phyloP scores from a whole-genome alignment of 2,888 invertebrate genomes.

The Acronicta psi region DNA sequence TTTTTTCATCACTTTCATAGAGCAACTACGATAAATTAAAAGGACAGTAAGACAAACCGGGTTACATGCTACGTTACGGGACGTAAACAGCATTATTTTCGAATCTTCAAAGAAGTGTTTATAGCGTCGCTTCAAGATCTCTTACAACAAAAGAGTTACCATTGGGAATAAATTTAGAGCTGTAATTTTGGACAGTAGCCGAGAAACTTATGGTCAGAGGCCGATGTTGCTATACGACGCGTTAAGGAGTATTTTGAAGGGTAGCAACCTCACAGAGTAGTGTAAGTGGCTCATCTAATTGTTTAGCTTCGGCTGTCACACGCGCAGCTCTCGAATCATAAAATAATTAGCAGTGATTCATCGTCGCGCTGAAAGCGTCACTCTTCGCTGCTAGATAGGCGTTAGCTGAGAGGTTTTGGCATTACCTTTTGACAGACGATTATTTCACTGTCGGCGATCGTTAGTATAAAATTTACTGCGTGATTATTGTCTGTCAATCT shows the following conservation, averaged over 20 bases:
- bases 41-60: conserved; percentile 50
- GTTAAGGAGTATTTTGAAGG: conserved; percentile 24
- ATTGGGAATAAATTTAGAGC: conserved; percentile 77
- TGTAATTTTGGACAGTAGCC: conserved; percentile 74
- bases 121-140: conserved; percentile 70
- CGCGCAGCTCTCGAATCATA: conserved; percentile 69
- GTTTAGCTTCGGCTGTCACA: conserved; percentile 67
- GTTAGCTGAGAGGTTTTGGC: conserved; percentile 81
- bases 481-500: conserved; percentile 70
- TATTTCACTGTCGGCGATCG: conserved; percentile 84
- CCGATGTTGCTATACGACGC: conserved; percentile 64
- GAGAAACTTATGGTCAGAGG: conserved; percentile 52
- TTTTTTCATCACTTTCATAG: conserved; percentile 26
- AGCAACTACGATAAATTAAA: conserved; percentile 24
- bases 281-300: conserved; percentile 63
- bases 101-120: conserved; percentile 82
- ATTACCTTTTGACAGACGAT: conserved; percentile 85
- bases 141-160: conserved; percentile 79
- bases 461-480: conserved; percentile 81
- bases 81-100: conserved; percentile 78
- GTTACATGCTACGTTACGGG: conserved; percentile 65
- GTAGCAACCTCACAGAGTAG: conserved; percentile 33
- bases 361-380: conserved; percentile 77
- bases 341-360: conserved; percentile 87
- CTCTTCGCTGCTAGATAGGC: conserved; percentile 70